These are phyloP conservation scores for Slavum lentiscoides DNA, from an alignment of 2,888 invertebrate genomes.

Conservation along the genomic window DNA sequence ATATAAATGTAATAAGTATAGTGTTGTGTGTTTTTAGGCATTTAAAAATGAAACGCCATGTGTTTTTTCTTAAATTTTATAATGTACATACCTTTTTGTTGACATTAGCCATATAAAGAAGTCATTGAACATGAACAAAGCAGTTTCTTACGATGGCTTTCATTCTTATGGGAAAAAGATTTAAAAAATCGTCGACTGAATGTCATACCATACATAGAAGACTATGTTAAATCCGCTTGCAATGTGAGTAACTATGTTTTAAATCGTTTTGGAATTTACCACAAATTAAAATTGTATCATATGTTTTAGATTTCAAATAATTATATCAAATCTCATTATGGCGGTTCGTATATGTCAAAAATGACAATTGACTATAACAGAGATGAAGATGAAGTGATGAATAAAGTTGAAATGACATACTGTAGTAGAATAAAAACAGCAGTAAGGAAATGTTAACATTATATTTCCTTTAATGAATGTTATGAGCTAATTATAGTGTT, in stretches of 20 bases:
- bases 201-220: slow-evolving; percentile 8
- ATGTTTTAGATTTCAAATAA: slow-evolving; percentile 35
- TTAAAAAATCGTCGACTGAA: slow-evolving; percentile 35
- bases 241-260: slow-evolving; percentile 23
- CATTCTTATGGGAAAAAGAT: slow-evolving; percentile 36
- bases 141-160: slow-evolving; percentile 27
- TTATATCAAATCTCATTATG: slow-evolving; percentile 33
- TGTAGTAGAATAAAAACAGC: slow-evolving; percentile 10
- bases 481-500: not conserved
- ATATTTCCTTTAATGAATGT: not conserved
- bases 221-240: slow-evolving; percentile 30
- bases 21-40: too few relatives aligned
- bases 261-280: not conserved
- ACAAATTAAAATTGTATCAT: not conserved
- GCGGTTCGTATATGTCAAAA: slow-evolving; percentile 37
- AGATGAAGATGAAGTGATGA: slow-evolving; percentile 2
- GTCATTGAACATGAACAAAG: slow-evolving; percentile 33
- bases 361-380: slow-evolving; percentile 37
- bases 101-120: slow-evolving; percentile 18
- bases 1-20: not conserved
- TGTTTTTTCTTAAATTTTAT: not conserved
- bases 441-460: not conserved
- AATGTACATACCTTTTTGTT: not conserved
- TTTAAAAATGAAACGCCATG: not conserved
- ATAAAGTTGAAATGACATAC: slow-evolving; percentile 26